phyloP scores from a whole-genome alignment of 2,797 vertebrate genomes.

The Loris lydekkerianus region DNA sequence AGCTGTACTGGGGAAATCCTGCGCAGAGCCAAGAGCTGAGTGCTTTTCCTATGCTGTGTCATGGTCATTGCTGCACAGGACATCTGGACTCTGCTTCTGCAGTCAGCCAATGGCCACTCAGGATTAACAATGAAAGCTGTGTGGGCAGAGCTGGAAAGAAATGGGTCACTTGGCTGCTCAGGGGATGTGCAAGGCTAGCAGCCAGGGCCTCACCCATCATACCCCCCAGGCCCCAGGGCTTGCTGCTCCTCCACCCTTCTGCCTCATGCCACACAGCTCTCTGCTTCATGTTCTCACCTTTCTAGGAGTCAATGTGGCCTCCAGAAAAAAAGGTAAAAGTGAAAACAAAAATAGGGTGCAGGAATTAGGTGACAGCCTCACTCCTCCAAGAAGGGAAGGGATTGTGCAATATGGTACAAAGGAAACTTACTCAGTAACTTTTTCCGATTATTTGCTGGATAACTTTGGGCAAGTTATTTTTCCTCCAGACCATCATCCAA shows the following conservation, averaged over 20 bases:
- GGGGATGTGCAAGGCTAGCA: background rate
- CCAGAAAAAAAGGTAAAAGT: background rate
- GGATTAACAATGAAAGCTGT: slow-evolving; percentile 45
- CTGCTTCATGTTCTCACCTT: background rate
- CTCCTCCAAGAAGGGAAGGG: background rate
- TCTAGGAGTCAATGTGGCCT: background rate
- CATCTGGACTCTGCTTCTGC: background rate
- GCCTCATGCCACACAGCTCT: background rate
- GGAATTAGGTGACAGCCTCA: background rate
- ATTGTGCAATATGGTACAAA: background rate
- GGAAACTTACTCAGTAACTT: background rate
- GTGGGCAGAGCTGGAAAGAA: slow-evolving; percentile 2
- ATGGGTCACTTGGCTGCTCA: slow-evolving; percentile 45
- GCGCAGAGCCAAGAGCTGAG: background rate
- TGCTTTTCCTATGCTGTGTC: background rate
- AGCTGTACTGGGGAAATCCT: background rate
- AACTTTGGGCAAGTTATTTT: background rate
- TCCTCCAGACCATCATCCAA: background rate
- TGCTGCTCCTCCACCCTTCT: background rate
- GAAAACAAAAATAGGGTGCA: background rate
- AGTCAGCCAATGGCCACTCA: background rate
- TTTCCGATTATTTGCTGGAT: background rate
- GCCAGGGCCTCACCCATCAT: background rate
- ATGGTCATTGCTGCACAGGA: slow-evolving; percentile 21
- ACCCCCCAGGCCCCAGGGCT: background rate